A percentile compares a stretch with the other conserved stretches of the same genome.
phyloP scores from a whole-genome alignment of 2,888 invertebrate species.

The Gymnosoma rotundatum region DNA sequence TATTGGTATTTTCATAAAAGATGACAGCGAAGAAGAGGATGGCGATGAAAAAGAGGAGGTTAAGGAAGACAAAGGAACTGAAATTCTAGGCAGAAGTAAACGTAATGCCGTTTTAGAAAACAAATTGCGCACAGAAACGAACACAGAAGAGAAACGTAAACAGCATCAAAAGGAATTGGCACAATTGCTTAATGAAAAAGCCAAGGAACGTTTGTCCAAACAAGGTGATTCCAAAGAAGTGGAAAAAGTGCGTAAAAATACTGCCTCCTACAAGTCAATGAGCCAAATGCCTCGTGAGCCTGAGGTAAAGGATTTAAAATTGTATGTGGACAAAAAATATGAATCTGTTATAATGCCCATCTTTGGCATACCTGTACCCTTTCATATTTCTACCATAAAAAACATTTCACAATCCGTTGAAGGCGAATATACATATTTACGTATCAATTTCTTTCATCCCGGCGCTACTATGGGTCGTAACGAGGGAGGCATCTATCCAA shows the following conservation, averaged over 20 bases:
- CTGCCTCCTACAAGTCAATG: conserved; percentile 95
- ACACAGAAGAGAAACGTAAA: conserved; percentile 98
- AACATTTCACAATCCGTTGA: conserved; percentile 99
- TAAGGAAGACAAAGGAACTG: conserved; percentile 84
- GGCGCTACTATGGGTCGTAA: conserved; percentile 97
- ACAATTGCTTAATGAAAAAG: conserved; percentile 94
- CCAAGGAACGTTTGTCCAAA: conserved; percentile 94
- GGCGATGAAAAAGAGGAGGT: conserved; percentile 89
- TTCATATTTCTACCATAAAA: conserved; percentile 99
- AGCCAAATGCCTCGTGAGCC: conserved; percentile 96
- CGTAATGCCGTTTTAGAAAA: conserved; percentile 96
- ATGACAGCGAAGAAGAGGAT: conserved; percentile 92
- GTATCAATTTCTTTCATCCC: conserved; percentile 99
- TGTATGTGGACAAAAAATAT: conserved; percentile 98
- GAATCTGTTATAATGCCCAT: conserved; percentile 99
- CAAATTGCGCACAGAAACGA: conserved; percentile 95
- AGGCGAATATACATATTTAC: conserved; percentile 98
- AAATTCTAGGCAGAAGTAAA: conserved; percentile 86
- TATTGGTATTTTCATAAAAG: conserved; percentile 96
- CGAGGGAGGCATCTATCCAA: conserved; percentile 94
- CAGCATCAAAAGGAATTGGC: conserved; percentile 98
- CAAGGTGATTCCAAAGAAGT: conserved; percentile 92
- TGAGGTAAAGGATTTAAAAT: conserved; percentile 95
- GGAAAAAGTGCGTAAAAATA: conserved; percentile 95
- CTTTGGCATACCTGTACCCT: conserved; percentile 97